Evolutionary conservation across 2,113 vertebrate species (phyloP).

Genomic region (Dermatemys mawii): DNA sequence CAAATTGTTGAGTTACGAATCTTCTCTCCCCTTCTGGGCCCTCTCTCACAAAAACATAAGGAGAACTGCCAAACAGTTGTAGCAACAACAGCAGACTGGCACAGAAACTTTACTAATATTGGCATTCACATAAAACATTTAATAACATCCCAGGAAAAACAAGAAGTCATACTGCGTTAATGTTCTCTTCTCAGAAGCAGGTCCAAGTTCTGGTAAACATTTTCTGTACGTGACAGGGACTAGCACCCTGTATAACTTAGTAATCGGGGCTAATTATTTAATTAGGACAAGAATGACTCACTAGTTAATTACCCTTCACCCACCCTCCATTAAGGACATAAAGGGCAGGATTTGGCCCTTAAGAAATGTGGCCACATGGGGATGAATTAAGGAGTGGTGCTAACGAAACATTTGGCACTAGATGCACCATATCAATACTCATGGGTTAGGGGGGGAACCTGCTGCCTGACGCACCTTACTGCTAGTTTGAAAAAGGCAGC

Average conservation of each 20-base stretch:
- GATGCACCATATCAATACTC: not conserved
- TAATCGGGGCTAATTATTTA: not conserved
- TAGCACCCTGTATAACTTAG: not conserved
- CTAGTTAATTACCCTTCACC: not conserved
- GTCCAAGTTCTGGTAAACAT: not conserved
- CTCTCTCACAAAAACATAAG: not conserved
- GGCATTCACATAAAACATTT: not conserved
- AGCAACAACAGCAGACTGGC: not conserved
- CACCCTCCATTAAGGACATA: not conserved
- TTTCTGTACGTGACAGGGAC: not conserved
- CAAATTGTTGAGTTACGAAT: not conserved
- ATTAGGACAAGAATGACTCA: not conserved
- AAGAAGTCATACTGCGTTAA: not conserved
- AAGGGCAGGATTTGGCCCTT: not conserved
- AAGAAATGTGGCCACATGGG: not conserved
- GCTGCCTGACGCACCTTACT: rapidly evolving
- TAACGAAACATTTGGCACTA: not conserved
- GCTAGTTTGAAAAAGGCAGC: not conserved
- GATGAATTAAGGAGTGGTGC: not conserved
- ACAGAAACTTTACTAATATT: not conserved
- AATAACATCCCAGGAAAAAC: not conserved
- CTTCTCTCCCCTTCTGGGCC: not conserved
- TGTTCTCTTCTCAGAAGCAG: not conserved
- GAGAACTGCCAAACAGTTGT: not conserved
- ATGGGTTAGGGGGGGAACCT: not conserved